Base-by-base conservation (phyloP, 2,888 invertebrate genomes). In the Tridacna gigas region DNA sequence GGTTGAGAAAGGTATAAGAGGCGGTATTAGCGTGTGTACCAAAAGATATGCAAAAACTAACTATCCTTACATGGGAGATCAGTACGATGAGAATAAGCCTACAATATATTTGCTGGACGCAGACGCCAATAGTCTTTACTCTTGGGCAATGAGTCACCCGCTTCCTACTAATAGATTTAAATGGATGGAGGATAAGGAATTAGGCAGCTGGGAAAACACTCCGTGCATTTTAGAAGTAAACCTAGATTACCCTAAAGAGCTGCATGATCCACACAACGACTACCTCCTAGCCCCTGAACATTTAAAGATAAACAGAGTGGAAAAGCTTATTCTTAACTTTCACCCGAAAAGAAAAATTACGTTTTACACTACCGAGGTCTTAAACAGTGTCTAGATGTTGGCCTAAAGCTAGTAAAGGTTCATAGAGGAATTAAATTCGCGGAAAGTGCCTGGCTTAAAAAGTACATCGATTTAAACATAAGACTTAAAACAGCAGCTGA, bases 231-330 rank as follows among this genome's bases (percentile, higher is more conserved):
- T 74, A 51, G 84, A 84, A 51, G 84, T 87, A 11, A 77, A 82
- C 74, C 66, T 80, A 25, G 80, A 84, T 47, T 83, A 84, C 71
- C 81, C 81, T 5, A 74, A 74, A 66, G 15, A 83, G 7, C 22
- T 83, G n/a, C 83, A 83, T 73, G 73, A 82, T 37, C 0, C 7
- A 22, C 86, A 86, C 60, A 78, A 77, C 26, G 86, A 86, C 65
- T 86, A 80, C 75, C 78, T 80, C 28, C 69, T 86, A 45, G 80
- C 80, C 0, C 51, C 51, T 51, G 51, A 51, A 51, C 11, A 15
- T 13, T 13, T 51, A 15, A 51, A 11, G 11, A 15, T 51, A 51
- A 51, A 51, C 15, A 51, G 15, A 15, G 15, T 51, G 11, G 51
- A 51, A 51, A 51, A 51, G 15, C 51, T 51, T 51, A 51, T 51